Conservation (phyloP, 92 coral and sea anemone species). For the Actinernus sp. region DNA sequence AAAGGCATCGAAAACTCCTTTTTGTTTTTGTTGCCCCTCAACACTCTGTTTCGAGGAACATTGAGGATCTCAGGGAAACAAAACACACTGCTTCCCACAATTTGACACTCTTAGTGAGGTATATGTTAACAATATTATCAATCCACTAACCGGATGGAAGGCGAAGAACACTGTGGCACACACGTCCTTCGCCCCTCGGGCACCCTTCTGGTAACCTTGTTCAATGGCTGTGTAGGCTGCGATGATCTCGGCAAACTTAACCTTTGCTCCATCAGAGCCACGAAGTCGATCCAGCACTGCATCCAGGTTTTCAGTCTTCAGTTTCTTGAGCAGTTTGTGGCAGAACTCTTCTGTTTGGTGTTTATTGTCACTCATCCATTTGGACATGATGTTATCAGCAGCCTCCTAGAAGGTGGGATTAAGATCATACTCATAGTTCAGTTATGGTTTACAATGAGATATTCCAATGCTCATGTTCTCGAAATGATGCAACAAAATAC, state of each 20-base stretch:
- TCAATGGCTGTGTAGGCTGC: conserved; percentile 47
- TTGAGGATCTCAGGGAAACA: no score
- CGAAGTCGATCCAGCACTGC: conserved; percentile 69
- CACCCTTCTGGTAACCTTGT: conserved; percentile 26
- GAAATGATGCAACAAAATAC: no score
- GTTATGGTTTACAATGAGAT: no score
- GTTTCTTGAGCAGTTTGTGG: conserved; percentile 32
- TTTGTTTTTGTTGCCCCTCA: no score
- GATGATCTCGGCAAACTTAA: conserved; percentile 51
- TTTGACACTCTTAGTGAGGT: no score
- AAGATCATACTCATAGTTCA: no score
- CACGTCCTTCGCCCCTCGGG: conserved; percentile 72
- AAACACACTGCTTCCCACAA: no score
- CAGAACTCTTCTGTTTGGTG: conserved; percentile 43
- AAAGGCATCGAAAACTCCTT: no score
- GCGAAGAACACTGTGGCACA: conserved; percentile 60
- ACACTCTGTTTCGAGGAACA: no score
- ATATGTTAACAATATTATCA: neutral
- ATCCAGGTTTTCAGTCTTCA: conserved; percentile 56
- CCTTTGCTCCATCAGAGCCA: conserved; percentile 48
- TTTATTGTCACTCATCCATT: conserved; percentile 37
- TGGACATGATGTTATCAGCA: neutral
- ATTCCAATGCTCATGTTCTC: no score
- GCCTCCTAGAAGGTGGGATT: conserved; percentile 1
- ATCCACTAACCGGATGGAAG: conserved; percentile 69